These are phyloP conservation scores for Pseudorectes ferrugineus DNA, from an alignment of 2,113 vertebrate species.

Conservation along the genomic window DNA sequence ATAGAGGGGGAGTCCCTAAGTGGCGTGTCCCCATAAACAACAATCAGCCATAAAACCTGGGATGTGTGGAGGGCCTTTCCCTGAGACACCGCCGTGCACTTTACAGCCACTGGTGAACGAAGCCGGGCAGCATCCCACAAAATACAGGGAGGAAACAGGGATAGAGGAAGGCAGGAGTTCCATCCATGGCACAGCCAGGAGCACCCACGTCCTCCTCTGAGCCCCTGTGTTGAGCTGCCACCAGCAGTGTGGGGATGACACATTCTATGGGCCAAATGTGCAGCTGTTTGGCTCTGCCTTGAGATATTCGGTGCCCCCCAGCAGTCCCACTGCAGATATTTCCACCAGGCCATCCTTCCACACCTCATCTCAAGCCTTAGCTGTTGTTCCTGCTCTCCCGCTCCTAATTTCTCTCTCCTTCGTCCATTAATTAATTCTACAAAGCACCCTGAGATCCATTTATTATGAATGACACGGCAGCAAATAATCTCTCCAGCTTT, in stretches of 20 bases:
- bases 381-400: neutral
- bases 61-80: neutral
- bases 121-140: fast-evolving
- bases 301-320: fast-evolving
- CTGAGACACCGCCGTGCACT: fast-evolving
- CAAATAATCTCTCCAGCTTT: slow-evolving; percentile 25
- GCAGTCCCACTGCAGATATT: neutral
- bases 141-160: neutral
- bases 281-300: neutral
- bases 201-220: neutral
- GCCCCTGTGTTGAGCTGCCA: neutral
- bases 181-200: neutral
- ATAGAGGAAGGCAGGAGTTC: neutral
- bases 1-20: neutral
- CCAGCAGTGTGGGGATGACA: fast-evolving
- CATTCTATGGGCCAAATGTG: neutral
- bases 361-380: neutral
- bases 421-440: slow-evolving; percentile 45
- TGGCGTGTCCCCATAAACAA: neutral
- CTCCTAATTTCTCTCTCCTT: slow-evolving; percentile 8
- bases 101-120: neutral
- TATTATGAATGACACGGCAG: slow-evolving; percentile 13
- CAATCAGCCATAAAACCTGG: neutral
- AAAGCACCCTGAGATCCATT: slow-evolving; percentile 27
- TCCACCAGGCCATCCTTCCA: neutral